Evolutionary conservation across 37 sponge, comb jelly and placozoan genomes (phyloP).

Genomic region (Ephydatia muelleri): DNA sequence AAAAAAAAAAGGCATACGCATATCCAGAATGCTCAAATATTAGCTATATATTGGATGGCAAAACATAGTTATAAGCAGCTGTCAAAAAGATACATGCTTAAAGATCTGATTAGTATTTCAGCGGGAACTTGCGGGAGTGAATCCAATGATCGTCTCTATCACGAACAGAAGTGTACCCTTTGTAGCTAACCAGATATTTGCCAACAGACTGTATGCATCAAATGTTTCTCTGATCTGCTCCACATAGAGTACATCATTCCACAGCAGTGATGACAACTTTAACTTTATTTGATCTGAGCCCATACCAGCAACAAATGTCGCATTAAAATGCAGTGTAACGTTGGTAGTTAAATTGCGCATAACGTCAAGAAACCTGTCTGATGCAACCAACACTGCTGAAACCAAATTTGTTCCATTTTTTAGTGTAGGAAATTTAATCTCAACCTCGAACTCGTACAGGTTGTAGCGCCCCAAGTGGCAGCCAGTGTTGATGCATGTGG

Average conservation of each 20-base stretch:
- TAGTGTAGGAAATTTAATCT: not conserved
- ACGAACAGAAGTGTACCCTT: not conserved
- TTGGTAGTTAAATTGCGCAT: conserved; percentile 8
- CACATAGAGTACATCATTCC: not conserved
- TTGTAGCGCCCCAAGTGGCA: conserved; percentile 46
- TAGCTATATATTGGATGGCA: too few species aligned
- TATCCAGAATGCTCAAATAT: too few species aligned
- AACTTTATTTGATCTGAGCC: conserved; percentile 26
- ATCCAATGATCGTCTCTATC: not conserved
- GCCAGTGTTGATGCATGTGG: conserved; percentile 41
- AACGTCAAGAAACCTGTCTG: conserved; percentile 2
- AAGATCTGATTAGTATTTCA: too few species aligned
- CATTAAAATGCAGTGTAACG: conserved; percentile 28
- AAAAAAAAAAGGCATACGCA: too few species aligned
- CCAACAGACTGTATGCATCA: not conserved
- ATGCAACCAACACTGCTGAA: conserved; percentile 2
- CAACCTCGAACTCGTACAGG: conserved; percentile 24
- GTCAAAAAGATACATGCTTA: too few species aligned
- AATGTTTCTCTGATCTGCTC: not conserved
- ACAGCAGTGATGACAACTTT: not conserved
- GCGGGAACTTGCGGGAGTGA: too few species aligned
- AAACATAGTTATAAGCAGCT: too few species aligned
- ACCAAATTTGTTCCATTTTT: not conserved
- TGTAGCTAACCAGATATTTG: not conserved
- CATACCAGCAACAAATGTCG: conserved; percentile 55